Evolutionary conservation across 2,888 invertebrate genomes (phyloP), one percentile per base, ranked within the genome.

Genomic region (Chamaedrilus cognettii): DNA sequence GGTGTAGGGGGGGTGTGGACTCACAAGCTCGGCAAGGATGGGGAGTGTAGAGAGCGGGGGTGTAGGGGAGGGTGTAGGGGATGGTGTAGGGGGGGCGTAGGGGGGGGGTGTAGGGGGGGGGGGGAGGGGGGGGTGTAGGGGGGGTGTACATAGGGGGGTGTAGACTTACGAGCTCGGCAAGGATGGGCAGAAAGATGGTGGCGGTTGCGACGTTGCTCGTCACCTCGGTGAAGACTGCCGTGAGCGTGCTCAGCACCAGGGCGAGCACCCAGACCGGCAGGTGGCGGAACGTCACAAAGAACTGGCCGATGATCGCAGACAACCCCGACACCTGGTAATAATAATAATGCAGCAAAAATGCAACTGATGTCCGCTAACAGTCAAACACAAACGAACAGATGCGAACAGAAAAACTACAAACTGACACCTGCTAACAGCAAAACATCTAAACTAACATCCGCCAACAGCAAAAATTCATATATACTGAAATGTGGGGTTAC

Each of bases 171-270:
- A 82, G 71, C 64, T 78, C 74, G 1, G 80, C 77, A 51, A 82
- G 65, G 2, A 82, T 81, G 4, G 81, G 81, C 74, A 81, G 77
- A 74, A 81, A 77, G 4, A 82, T 72, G 5, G 79, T 81, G 28
- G 80, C 78, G 19, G 77, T 80, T 55, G 82, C 80, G 0, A 77
- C 75, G 69, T 82, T 82, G 67, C 79, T 80, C 32, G 80, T 80
- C 7, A 82, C 76, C 66, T 82, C 79, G 3, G 82, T 82, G 62
- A 77, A 74, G n/a, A 76, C 75, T 7, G 79, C 75, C 3, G 79
- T 77, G 31, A 81, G 77, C 62, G 75, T 75, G 63, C 78, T 77
- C 26, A 81, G 69, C 19, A 77, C 71, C 31, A 80, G 66, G 56
- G 78, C 77, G 58, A 82, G 70, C 23, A 77, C 69, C 77, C 78